A percentile compares a stretch with the other conserved stretches of the same genome.
Conservation (phyloP, 2,113 vertebrate genomes). For the Scolopax mira region DNA sequence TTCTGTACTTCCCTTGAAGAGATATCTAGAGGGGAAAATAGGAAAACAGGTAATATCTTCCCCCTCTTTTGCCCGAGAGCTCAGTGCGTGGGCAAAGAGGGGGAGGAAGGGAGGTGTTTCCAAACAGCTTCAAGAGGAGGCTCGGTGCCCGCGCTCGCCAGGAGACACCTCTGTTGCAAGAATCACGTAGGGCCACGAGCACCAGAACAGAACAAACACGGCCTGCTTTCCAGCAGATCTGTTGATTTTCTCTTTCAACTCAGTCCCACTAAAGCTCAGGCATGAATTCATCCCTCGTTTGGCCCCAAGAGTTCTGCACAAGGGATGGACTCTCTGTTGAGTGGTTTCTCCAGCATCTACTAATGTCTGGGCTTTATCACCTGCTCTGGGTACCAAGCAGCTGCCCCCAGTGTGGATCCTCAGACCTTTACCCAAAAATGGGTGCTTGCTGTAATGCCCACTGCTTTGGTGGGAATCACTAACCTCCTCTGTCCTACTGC, state of each 20-base stretch:
- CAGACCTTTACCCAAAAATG: not conserved
- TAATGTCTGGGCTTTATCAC: accelerated
- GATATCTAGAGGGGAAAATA: not conserved
- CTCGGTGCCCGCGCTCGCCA: not conserved
- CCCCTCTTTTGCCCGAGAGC: not conserved
- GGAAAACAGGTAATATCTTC: not conserved
- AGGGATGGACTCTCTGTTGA: not conserved
- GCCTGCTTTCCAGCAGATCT: not conserved
- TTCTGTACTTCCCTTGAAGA: not conserved
- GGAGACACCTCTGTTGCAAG: not conserved
- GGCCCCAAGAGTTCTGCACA: not conserved
- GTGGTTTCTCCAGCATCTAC: accelerated
- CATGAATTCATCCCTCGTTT: not conserved
- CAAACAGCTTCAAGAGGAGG: not conserved
- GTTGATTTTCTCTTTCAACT: not conserved
- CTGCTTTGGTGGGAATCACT: not conserved
- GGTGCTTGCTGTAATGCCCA: not conserved
- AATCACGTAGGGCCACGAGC: not conserved
- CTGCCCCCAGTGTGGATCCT: not conserved
- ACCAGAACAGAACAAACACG: accelerated
- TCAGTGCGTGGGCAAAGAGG: not conserved
- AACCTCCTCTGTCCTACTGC: not conserved
- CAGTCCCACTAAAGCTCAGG: not conserved
- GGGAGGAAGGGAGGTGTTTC: not conserved
- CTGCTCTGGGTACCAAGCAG: not conserved